Evolutionary conservation across 1,140 invertebrate species (phyloP).

Genomic region (Drosophila guanche): DNA sequence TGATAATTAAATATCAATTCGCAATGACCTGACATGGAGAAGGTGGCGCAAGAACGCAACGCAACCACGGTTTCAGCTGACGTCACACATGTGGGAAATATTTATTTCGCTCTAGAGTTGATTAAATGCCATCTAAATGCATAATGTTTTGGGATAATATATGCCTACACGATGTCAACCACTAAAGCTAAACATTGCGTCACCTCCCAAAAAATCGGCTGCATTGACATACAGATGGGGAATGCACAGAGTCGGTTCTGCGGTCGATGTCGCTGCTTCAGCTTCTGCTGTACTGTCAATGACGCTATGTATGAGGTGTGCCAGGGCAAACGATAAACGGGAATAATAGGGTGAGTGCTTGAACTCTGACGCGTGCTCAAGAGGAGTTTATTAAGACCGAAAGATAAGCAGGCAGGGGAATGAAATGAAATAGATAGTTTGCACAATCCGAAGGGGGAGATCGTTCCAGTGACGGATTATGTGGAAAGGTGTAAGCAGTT

Average conservation of each 20-base stretch:
- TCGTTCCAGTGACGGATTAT: no score
- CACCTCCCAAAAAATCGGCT: constrained; percentile 7
- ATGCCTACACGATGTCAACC: constrained; percentile 27
- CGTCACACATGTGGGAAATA: no score
- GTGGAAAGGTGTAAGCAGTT: no score
- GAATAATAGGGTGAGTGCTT: constrained; percentile 3
- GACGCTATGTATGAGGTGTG: background rate
- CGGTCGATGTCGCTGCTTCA: constrained; percentile 25
- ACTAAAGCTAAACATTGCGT: constrained; percentile 20
- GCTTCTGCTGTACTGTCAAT: constrained; percentile 2
- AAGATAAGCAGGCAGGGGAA: constrained; percentile 13
- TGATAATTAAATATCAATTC: no score
- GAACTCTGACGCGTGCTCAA: constrained; percentile 60
- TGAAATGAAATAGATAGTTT: constrained; percentile 2
- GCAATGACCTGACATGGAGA: no score
- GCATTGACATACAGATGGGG: background rate
- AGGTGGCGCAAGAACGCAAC: no score
- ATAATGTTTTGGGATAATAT: constrained; percentile 17
- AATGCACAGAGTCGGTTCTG: constrained; percentile 3
- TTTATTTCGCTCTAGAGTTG: no score
- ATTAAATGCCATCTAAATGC: no score
- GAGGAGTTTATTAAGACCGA: constrained; percentile 31
- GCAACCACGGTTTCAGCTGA: no score
- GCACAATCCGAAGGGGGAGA: background rate
- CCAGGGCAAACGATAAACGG: no score